These are phyloP conservation scores for Steinernema khuongi DNA, from an alignment of 1,140 invertebrate genomes.

Conservation along the genomic window DNA sequence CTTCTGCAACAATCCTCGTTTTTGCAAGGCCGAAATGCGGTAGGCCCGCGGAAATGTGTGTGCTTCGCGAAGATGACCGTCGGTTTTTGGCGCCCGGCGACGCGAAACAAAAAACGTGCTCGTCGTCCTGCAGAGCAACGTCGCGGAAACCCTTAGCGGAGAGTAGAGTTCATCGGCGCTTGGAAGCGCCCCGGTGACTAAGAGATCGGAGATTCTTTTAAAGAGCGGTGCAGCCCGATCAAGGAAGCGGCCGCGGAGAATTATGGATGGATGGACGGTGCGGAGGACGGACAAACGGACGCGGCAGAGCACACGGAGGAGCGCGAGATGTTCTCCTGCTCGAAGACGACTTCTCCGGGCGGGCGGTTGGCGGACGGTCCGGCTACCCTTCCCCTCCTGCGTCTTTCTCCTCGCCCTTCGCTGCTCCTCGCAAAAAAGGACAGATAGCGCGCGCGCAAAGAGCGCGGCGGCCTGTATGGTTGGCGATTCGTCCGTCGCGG, in stretches of 20 bases:
- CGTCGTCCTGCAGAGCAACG: no score
- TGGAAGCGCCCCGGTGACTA: background rate
- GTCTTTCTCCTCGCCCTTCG: background rate
- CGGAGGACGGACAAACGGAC: no score
- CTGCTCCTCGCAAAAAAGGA: constrained; percentile 8
- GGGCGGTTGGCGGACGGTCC: background rate
- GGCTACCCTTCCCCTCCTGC: background rate
- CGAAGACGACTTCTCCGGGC: background rate
- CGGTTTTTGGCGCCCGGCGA: background rate
- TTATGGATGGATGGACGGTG: background rate
- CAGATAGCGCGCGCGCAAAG: constrained; percentile 12
- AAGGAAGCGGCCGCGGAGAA: background rate
- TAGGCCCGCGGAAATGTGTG: background rate
- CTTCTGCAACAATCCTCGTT: no score
- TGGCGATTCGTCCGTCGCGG: constrained; percentile 1
- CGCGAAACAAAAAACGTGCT: background rate
- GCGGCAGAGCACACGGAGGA: no score
- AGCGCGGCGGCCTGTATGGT: constrained; percentile 10
- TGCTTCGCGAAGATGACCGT: background rate
- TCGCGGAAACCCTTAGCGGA: background rate
- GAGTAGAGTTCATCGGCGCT: no score
- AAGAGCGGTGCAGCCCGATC: background rate
- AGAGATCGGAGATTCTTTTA: background rate
- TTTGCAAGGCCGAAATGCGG: constrained; percentile 8
- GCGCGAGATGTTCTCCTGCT: background rate